Conservation (phyloP, 2,797 vertebrate species). For the Adelosebastes latens region DNA sequence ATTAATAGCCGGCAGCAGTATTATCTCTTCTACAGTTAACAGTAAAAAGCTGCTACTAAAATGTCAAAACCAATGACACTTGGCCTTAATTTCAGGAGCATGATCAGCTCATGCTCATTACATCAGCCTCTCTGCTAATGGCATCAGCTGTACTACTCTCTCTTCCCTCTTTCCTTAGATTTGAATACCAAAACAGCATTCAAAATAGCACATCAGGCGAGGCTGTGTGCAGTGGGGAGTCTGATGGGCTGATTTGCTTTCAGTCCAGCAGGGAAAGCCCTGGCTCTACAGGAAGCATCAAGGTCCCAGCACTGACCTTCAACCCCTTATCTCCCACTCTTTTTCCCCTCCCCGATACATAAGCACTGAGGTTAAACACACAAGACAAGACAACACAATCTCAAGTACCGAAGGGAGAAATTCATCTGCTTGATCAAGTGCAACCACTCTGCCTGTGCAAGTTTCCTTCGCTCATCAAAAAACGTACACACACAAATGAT, state of each 20-base stretch:
- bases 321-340: neutral
- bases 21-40: neutral
- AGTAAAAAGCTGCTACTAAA: conserved; percentile 1
- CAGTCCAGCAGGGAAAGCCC: conserved; percentile 17
- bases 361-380: neutral
- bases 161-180: conserved; percentile 22
- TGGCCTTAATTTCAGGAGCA: conserved; percentile 20
- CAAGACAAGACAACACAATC: conserved; percentile 1
- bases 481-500: conserved; percentile 10
- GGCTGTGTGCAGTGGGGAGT: neutral
- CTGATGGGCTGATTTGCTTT: conserved; percentile 19
- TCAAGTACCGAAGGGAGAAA: neutral
- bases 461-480: neutral
- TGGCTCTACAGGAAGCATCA: conserved; percentile 1
- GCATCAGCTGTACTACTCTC: conserved; percentile 34
- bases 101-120: conserved; percentile 33
- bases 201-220: conserved; percentile 23
- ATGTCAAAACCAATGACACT: neutral
- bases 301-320: conserved; percentile 13
- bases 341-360: neutral
- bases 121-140: conserved; percentile 29
- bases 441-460: neutral
- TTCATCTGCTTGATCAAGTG: neutral
- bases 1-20: conserved; percentile 20
- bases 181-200: conserved; percentile 60